A percentile compares a stretch with the other conserved stretches of the same genome.
These are phyloP conservation scores for Drosophila micromelanica DNA, from an alignment of 1,140 invertebrate species.

Conservation along the genomic window DNA sequence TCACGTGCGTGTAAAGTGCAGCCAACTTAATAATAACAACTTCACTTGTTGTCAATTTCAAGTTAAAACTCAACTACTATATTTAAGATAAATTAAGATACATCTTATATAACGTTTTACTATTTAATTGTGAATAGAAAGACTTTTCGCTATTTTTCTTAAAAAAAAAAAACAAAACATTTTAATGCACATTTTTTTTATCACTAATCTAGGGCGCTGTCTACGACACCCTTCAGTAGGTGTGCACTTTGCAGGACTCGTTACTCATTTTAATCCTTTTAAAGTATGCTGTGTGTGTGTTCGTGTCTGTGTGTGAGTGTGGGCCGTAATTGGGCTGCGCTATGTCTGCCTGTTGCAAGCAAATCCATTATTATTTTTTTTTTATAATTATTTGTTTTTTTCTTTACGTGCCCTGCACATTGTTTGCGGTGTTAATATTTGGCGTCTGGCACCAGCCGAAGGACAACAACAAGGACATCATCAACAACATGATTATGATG, in stretches of 20 bases:
- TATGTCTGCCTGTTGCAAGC: conserved; percentile 26
- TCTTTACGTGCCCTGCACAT: conserved; percentile 48
- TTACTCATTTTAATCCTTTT: not conserved
- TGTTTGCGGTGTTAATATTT: conserved; percentile 81
- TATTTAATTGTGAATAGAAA: too few relatives aligned
- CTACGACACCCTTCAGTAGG: conserved; percentile 15
- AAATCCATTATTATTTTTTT: conserved; percentile 54
- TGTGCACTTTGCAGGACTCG: not conserved
- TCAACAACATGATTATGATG: not conserved
- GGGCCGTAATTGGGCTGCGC: not conserved
- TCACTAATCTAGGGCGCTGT: conserved; percentile 2
- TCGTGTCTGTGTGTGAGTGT: not conserved
- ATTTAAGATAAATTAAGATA: too few relatives aligned
- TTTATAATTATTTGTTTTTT: conserved; percentile 31
- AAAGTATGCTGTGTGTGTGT: not conserved
- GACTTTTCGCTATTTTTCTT: too few relatives aligned
- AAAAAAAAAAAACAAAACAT: too few relatives aligned
- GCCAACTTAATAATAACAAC: not conserved
- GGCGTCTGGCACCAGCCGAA: conserved; percentile 68
- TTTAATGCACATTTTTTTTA: too few relatives aligned
- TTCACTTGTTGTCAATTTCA: too few relatives aligned
- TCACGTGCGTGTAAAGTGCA: not conserved
- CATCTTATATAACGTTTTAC: too few relatives aligned
- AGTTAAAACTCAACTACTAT: too few relatives aligned
- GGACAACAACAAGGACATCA: conserved; percentile 48